phyloP scores from a whole-genome alignment of 1,140 invertebrate genomes.

The Bombus terrestris region DNA sequence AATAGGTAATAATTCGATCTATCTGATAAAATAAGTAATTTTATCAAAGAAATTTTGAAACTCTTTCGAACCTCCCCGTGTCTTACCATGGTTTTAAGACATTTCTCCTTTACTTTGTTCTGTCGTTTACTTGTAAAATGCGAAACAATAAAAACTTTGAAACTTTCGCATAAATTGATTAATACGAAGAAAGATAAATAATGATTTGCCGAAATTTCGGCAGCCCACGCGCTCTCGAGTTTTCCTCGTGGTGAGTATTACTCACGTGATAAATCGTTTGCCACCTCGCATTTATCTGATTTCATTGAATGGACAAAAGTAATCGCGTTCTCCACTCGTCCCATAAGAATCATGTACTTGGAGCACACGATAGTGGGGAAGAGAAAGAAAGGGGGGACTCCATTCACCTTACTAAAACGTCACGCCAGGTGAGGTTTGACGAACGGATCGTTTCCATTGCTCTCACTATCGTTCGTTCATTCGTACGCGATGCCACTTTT shows the following conservation, averaged over 20 bases:
- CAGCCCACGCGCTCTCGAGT: background rate
- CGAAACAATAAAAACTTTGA: no score
- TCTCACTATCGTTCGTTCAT: constrained; percentile 51
- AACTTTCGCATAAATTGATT: no score
- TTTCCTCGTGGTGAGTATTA: constrained; percentile 32
- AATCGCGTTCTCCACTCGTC: constrained; percentile 35
- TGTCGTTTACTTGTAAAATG: no score
- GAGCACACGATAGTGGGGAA: no score
- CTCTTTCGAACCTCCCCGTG: no score
- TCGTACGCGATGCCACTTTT: background rate
- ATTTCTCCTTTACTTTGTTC: no score
- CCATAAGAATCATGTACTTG: constrained; percentile 21
- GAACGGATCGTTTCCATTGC: constrained; percentile 29
- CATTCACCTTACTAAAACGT: constrained; percentile 53
- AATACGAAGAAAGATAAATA: background rate
- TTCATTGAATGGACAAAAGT: constrained; percentile 43
- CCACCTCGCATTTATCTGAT: constrained; percentile 38
- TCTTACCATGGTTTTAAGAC: no score
- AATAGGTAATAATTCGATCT: no score
- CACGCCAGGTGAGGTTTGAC: constrained; percentile 32
- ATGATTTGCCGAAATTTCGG: background rate
- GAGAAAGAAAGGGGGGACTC: constrained; percentile 5
- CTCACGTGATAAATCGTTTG: constrained; percentile 38
- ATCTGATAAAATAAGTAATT: no score
- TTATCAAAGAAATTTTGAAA: no score